These are phyloP conservation scores for Argyrosomus japonicus DNA, from an alignment of 2,113 vertebrate genomes.

Conservation along the genomic window DNA sequence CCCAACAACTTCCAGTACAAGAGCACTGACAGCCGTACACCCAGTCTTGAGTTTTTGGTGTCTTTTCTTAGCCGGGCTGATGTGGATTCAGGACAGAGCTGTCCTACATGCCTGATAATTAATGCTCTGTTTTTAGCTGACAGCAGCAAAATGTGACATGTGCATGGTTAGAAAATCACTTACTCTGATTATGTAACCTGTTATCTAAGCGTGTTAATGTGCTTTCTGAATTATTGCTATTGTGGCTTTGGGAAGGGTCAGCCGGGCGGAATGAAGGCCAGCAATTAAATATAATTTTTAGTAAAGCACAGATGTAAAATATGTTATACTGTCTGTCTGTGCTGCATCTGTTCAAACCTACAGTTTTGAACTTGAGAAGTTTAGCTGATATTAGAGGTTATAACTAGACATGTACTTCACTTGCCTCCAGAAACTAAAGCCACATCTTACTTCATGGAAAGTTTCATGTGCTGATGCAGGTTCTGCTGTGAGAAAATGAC, in stretches of 20 bases:
- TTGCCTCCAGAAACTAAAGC: neutral
- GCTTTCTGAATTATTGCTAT: slow-evolving; percentile 71
- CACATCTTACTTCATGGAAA: neutral
- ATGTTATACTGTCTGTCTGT: neutral
- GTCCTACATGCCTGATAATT: neutral
- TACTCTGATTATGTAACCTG: slow-evolving; percentile 67
- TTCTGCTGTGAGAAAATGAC: neutral
- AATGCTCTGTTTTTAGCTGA: slow-evolving; percentile 12
- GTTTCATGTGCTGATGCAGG: neutral
- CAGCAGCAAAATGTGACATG: slow-evolving; percentile 46
- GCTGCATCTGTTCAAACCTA: slow-evolving; percentile 10
- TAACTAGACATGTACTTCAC: neutral
- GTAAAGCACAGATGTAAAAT: neutral
- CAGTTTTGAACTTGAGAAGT: slow-evolving; percentile 7
- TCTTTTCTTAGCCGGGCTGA: neutral
- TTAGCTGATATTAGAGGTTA: neutral
- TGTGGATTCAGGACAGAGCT: neutral
- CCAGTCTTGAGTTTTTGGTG: neutral
- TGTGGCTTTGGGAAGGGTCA: slow-evolving; percentile 39
- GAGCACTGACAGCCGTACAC: too few species aligned
- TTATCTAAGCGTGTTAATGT: slow-evolving; percentile 72
- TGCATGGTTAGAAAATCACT: slow-evolving; percentile 54
- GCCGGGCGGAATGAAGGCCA: slow-evolving; percentile 37
- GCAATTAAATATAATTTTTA: slow-evolving; percentile 23
- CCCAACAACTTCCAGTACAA: neutral